A percentile compares a stretch with the other conserved stretches of the same genome.
These are phyloP conservation scores for Aviceda cuculoides DNA, from an alignment of 2,797 vertebrate species.

Conservation along the genomic window DNA sequence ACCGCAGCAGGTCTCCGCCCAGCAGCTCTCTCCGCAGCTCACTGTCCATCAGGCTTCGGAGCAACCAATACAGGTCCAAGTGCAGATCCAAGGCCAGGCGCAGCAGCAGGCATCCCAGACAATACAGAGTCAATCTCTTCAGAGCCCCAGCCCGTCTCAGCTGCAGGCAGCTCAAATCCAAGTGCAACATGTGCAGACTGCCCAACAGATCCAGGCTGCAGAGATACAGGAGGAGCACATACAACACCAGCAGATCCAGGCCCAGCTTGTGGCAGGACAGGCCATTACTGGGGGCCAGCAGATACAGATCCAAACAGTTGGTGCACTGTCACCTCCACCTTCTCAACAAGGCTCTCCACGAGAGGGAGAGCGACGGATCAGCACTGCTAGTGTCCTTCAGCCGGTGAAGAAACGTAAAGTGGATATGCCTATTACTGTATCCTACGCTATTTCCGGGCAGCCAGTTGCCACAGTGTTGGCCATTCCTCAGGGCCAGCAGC, in stretches of 20 bases:
- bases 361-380: slow-evolving; percentile 87
- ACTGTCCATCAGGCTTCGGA: slow-evolving; percentile 88
- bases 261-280: slow-evolving; percentile 88
- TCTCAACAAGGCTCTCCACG: slow-evolving; percentile 88
- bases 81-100: slow-evolving; percentile 92
- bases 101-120: slow-evolving; percentile 88
- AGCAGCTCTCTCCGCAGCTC: slow-evolving; percentile 92
- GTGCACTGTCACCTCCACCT: slow-evolving; percentile 86
- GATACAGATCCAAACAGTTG: slow-evolving; percentile 94
- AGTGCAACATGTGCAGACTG: slow-evolving; percentile 87
- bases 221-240: slow-evolving; percentile 94
- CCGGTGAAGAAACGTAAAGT: slow-evolving; percentile 96
- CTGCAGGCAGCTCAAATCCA: slow-evolving; percentile 90
- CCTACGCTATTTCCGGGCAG: slow-evolving; percentile 93
- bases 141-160: slow-evolving; percentile 87
- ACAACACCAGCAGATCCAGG: slow-evolving; percentile 94
- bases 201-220: slow-evolving; percentile 80
- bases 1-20: slow-evolving; percentile 82
- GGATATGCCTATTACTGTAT: slow-evolving; percentile 97
- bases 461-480: slow-evolving; percentile 94
- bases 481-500: slow-evolving; percentile 95
- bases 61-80: slow-evolving; percentile 90
- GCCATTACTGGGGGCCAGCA: slow-evolving; percentile 89
- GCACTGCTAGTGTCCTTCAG: slow-evolving; percentile 88
- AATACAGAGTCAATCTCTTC: slow-evolving; percentile 89